Base-by-base conservation (phyloP, 2,113 vertebrate genomes). In the Myotis yumanensis region DNA sequence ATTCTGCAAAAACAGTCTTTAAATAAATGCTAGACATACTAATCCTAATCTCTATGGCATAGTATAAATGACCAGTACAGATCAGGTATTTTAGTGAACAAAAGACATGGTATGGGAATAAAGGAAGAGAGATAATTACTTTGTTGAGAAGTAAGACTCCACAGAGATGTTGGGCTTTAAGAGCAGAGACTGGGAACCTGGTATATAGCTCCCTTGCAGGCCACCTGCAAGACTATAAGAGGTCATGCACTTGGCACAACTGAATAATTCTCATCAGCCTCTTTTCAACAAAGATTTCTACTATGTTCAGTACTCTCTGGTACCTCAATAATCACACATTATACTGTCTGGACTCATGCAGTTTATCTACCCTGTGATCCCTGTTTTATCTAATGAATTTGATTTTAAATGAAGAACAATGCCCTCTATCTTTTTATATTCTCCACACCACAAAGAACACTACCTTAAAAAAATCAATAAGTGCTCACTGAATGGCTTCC, bases 401-500 rank as follows among this genome's bases (percentile, higher is more conserved):
- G 10, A 85, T 89, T 92, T 90, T 52, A 89, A 82, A 10, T 77
- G 20, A 59, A 66, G 11, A 25, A 40, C 5, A 75, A 37, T 68
- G 1, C 20, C 37, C 4, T 79, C 28, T 81, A 12, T 68, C 14
- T 76, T 35, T 96, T 51, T 48, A 59, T 89, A 79, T 62, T 64
- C 54, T 82, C 11, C 25, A 48, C 18, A 46, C 6, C 54, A 86
- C 57, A 80, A 83, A 72, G 20, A 11, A 72, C 2, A 37, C 5
- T 57, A 30, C 11, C 64, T 87, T 22, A 40, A 62, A 48, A 87
- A 81, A 71, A 22, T 57, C 8, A 59, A 5, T 52, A 28, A 91
- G 76, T 66, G 7, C 18, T 93, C 62, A 11, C 17, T 92, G 20
- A 92, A 92, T 95, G 46, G 52, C 48, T 92, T 93, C 30, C 35